Conservation (phyloP, 2,888 invertebrate genomes). For the Empis stercorea region DNA sequence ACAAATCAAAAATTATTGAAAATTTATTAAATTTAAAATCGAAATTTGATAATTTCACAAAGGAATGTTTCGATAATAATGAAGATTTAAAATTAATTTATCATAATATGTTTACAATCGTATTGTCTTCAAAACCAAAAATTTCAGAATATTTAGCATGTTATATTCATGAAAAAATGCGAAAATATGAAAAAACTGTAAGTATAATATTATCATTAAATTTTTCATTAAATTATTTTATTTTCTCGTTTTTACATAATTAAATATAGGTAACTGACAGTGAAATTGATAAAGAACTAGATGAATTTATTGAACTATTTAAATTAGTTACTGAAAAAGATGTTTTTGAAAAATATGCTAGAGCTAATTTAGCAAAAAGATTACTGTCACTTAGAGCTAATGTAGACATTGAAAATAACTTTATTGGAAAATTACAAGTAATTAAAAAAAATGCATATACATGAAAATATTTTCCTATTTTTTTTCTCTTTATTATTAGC, state of each 20-base stretch:
- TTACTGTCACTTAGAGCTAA: neutral
- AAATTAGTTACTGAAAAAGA: neutral
- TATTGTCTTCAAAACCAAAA: neutral
- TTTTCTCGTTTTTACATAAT: too few relatives aligned
- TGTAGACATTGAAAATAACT: neutral
- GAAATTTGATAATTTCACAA: too few relatives aligned
- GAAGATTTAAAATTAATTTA: too few relatives aligned
- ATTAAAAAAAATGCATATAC: too few relatives aligned
- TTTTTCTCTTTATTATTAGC: too few relatives aligned
- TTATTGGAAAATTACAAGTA: neutral
- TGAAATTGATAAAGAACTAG: neutral
- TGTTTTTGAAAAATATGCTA: neutral
- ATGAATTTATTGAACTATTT: neutral
- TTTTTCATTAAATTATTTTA: neutral
- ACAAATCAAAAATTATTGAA: too few relatives aligned
- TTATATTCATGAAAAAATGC: neutral
- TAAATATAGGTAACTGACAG: neutral
- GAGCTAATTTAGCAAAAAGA: neutral
- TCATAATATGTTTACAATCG: too few relatives aligned
- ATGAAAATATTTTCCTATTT: too few relatives aligned
- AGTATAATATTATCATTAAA: neutral
- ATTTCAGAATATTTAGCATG: neutral
- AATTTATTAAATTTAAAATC: too few relatives aligned
- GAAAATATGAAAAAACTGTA: neutral
- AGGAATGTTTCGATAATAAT: too few relatives aligned